Evolutionary conservation across 2,888 invertebrate species (phyloP), one percentile per base, ranked within the genome.

Genomic region (Lasioglossum calceatum): DNA sequence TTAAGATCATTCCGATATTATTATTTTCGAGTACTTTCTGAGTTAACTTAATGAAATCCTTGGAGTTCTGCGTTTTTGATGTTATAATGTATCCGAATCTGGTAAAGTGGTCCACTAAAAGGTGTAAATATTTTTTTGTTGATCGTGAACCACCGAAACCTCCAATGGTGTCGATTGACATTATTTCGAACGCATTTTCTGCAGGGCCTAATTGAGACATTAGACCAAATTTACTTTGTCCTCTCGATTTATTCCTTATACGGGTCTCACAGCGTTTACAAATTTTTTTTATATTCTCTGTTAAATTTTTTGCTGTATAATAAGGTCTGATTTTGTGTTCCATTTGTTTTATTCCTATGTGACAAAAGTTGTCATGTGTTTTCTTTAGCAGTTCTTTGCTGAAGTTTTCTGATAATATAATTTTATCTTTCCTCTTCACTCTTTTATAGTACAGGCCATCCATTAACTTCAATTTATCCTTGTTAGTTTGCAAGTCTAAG

Each of bases 91-190:
- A 73, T 14, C 76, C 81, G 7, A 54, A 58, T 72, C 80, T 0
- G 50, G 19, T 16, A 47, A 0, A 47, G 16, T 47, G 47, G 16
- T 47, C 47, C 47, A 47, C 47, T 0, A 44, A 14, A 44, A 82
- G n/a, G 23, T 88, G 84, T n/a, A 88, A 2, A 61, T 86, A 89
- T 86, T 71, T 86, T 83, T 89, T 89, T 42, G 87, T 87, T 10
- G 87, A 89, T 79, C 86, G 77, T 4, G 44, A 32, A 7, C 82
- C 84, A 12, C 87, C 87, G 42, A 90, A 88, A 32, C 85, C 91
- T 42, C 89, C 89, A 19, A 90, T 89, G 10, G 88, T 91, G n/a
- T 89, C 90, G 36, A 90, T 87, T 0, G 89, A 89, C 19, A 90
- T 71, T 36, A 91, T 89, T 82, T 89, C 83, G 23, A 89, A 89